These are phyloP conservation scores for Drosophila neotestacea DNA, from an alignment of 2,888 invertebrate species.

Conservation along the genomic window DNA sequence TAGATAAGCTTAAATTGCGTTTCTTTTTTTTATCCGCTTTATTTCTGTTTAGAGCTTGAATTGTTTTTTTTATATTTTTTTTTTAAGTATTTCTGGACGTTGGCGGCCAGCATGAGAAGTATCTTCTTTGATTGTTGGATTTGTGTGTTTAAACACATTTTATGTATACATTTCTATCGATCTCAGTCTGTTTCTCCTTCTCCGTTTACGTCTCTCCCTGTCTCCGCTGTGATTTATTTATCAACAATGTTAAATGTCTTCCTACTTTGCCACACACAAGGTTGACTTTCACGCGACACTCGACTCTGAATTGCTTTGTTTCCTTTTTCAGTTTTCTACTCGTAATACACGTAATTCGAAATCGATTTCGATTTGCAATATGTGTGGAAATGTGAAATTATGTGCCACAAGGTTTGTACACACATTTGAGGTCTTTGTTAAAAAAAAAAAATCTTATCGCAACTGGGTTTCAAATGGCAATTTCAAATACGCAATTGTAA, in stretches of 20 bases:
- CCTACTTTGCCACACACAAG: too few relatives aligned
- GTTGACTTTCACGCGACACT: conserved; percentile 66
- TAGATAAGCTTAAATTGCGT: conserved; percentile 63
- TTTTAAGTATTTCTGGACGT: conserved; percentile 10
- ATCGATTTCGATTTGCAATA: conserved; percentile 57
- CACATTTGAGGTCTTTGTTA: conserved; percentile 37
- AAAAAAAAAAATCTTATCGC: conserved; percentile 56
- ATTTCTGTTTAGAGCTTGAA: conserved; percentile 8
- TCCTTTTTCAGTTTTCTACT: conserved; percentile 58
- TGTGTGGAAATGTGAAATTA: conserved; percentile 31
- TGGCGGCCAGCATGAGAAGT: conserved; percentile 57
- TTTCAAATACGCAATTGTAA: conserved; percentile 20
- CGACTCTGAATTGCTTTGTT: conserved; percentile 50
- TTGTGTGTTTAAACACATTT: conserved; percentile 38
- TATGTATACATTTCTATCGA: conserved; percentile 60
- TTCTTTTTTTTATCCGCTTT: conserved; percentile 34
- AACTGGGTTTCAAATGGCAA: conserved; percentile 21
- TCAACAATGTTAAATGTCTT: conserved; percentile 30
- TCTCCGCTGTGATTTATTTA: conserved; percentile 35
- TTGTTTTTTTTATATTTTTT: conserved; percentile 8
- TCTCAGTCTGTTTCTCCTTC: background rate
- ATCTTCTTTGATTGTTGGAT: conserved; percentile 52
- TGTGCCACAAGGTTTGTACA: conserved; percentile 58
- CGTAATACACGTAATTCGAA: conserved; percentile 59
- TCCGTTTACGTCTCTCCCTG: background rate